phyloP scores from a whole-genome alignment of 1,140 invertebrate species.

The Penaeus japonicus region DNA sequence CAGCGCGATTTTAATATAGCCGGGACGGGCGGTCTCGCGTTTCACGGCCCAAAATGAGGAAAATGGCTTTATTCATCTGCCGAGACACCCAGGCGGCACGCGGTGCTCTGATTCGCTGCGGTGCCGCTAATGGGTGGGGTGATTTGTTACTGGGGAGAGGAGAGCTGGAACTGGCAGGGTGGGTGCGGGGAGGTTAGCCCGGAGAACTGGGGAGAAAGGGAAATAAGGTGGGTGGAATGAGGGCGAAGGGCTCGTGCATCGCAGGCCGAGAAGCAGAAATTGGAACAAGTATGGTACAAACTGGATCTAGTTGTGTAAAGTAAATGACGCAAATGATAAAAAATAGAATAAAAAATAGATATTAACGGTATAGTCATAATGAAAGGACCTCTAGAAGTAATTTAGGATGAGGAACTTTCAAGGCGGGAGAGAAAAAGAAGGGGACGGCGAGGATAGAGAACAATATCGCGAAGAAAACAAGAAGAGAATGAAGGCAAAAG shows the following conservation, averaged over 20 bases:
- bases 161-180: background rate
- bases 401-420: too few species aligned
- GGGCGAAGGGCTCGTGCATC: background rate
- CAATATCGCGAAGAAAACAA: too few species aligned
- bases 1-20: conserved; percentile 13
- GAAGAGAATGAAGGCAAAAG: background rate
- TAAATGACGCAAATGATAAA: too few species aligned
- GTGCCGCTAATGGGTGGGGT: conserved; percentile 13
- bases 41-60: conserved; percentile 20
- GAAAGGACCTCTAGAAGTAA: too few species aligned
- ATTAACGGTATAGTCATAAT: too few species aligned
- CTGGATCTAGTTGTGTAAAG: too few species aligned
- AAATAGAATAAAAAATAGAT: too few species aligned
- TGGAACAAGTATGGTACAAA: too few species aligned
- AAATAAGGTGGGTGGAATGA: background rate
- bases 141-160: conserved; percentile 25
- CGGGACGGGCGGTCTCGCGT: background rate
- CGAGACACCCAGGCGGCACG: too few species aligned
- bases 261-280: too few species aligned
- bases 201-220: background rate
- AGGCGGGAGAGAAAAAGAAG: too few species aligned
- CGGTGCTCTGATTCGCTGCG: conserved; percentile 15
- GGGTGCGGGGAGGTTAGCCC: background rate
- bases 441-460: too few species aligned
- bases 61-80: conserved; percentile 26